Conservation (phyloP, 2,113 vertebrate genomes). For the Spizaetus ornatus region DNA sequence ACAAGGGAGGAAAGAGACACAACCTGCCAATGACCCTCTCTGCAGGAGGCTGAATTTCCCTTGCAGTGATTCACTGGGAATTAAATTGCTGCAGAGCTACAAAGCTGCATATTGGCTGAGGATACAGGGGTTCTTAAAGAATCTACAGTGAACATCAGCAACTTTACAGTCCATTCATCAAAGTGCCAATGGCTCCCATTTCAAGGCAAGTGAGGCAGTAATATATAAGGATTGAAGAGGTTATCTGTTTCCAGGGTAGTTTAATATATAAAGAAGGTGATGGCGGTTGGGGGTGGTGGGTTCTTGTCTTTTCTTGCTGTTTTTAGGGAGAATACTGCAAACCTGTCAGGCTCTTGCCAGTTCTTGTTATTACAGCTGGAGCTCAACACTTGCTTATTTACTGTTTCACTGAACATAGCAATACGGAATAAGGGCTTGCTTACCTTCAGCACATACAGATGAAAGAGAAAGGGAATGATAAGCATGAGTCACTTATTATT, state of each 20-base stretch:
- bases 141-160: not conserved
- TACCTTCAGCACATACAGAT: not conserved
- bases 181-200: not conserved
- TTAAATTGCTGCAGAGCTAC: not conserved
- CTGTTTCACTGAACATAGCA: not conserved
- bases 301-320: not conserved
- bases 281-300: not conserved
- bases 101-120: not conserved
- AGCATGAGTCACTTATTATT: slow-evolving; percentile 8
- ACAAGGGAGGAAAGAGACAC: not conserved
- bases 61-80: not conserved
- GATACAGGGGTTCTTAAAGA: not conserved
- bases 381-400: slow-evolving; percentile 7
- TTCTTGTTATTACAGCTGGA: not conserved
- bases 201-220: not conserved
- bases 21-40: not conserved
- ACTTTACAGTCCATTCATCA: not conserved
- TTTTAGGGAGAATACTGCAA: not conserved
- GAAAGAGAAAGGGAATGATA: not conserved
- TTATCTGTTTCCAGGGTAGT: not conserved
- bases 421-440: not conserved
- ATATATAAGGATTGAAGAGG: not conserved
- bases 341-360: not conserved
- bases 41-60: not conserved
- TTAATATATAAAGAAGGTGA: not conserved